phyloP scores from a whole-genome alignment of 2,113 vertebrate species.

The Eptesicus fuscus region DNA sequence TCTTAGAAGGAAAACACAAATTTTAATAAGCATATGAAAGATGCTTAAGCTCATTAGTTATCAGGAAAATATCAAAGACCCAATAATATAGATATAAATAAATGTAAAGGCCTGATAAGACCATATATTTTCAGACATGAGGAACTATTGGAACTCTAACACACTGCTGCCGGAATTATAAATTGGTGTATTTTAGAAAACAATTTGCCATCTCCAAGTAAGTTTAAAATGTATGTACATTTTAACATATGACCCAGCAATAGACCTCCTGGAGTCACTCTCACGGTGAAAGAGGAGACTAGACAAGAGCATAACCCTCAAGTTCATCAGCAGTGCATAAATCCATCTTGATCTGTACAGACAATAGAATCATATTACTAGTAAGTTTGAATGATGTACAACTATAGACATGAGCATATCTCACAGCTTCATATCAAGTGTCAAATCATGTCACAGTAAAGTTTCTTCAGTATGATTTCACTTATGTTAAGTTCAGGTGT shows the following conservation, averaged over 20 bases:
- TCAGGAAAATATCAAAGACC: not conserved
- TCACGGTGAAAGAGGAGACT: not conserved
- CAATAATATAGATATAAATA: not conserved
- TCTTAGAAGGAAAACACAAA: not conserved
- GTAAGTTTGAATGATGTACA: not conserved
- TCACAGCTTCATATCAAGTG: not conserved
- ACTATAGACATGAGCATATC: not conserved
- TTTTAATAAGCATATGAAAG: not conserved
- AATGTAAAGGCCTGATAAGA: not conserved
- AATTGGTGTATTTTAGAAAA: not conserved
- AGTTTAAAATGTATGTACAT: not conserved
- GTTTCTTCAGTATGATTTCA: not conserved
- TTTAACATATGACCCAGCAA: not conserved
- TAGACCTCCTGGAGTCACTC: not conserved
- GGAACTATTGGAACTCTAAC: not conserved
- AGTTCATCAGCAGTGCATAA: not conserved
- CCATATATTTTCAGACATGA: not conserved
- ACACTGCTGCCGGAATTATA: not conserved
- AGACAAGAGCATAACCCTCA: not conserved
- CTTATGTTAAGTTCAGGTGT: slow-evolving; percentile 12
- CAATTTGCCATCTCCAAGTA: not conserved
- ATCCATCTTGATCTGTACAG: not conserved
- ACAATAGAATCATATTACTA: not conserved
- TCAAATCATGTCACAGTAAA: not conserved
- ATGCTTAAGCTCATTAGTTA: not conserved